Evolutionary conservation across 2,888 invertebrate genomes (phyloP).

Genomic region (Leptura quadrifasciata): DNA sequence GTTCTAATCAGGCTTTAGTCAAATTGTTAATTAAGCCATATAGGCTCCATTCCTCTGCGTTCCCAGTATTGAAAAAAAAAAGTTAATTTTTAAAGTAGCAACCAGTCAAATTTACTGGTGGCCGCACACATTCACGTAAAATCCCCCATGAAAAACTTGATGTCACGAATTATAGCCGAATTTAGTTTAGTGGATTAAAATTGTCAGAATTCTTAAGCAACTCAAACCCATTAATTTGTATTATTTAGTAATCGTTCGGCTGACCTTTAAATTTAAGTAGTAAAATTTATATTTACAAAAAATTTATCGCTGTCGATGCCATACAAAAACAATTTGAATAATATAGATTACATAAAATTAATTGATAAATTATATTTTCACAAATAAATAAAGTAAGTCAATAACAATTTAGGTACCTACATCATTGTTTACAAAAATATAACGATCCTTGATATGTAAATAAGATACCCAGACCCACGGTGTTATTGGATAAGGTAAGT

Average conservation of each 20-base stretch:
- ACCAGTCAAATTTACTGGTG: neutral
- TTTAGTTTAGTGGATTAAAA: neutral
- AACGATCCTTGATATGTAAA: conserved; percentile 4
- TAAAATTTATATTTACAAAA: conserved; percentile 30
- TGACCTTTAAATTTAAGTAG: conserved; percentile 26
- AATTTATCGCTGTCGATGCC: neutral
- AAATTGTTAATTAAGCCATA: too few species aligned
- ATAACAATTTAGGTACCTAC: neutral
- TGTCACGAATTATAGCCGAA: neutral
- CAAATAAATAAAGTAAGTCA: neutral
- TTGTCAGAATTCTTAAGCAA: neutral
- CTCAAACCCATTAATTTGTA: neutral
- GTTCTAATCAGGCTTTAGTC: too few species aligned
- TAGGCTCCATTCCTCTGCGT: too few species aligned
- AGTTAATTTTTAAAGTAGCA: neutral
- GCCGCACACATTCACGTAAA: neutral
- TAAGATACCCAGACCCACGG: neutral
- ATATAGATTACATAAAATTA: neutral
- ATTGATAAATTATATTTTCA: too few species aligned
- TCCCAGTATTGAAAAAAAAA: too few species aligned
- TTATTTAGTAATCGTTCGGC: conserved; percentile 14
- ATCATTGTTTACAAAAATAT: neutral
- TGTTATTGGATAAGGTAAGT: conserved; percentile 29
- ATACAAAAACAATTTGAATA: neutral
- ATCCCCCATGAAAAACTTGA: neutral